Evolutionary conservation across 2,797 vertebrate genomes (phyloP).

Genomic region (Coendou prehensilis): DNA sequence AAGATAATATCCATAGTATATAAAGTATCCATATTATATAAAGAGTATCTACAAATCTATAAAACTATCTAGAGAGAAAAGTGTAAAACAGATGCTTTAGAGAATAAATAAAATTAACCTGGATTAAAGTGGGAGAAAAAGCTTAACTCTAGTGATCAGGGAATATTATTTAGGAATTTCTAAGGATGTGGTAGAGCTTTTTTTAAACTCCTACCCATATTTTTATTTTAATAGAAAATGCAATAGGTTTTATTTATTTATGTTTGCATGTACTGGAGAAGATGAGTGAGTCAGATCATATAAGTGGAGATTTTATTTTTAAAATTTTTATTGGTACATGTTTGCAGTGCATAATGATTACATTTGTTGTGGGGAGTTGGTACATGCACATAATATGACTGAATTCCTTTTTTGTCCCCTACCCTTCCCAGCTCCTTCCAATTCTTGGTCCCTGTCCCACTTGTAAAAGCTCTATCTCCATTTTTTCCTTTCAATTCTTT

Average conservation of each 20-base stretch:
- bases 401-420: background rate
- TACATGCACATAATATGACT: background rate
- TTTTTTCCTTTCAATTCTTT: background rate
- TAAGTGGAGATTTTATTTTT: background rate
- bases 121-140: background rate
- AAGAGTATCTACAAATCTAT: constrained; percentile 24
- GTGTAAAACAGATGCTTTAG: constrained; percentile 33
- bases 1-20: background rate
- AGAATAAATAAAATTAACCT: constrained; percentile 43
- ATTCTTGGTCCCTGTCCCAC: background rate
- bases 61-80: constrained; percentile 28
- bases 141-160: constrained; percentile 34
- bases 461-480: background rate
- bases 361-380: background rate
- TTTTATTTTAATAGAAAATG: background rate
- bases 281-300: background rate
- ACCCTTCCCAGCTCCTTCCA: background rate
- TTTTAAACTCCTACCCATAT: background rate
- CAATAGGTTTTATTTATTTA: background rate
- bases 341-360: background rate
- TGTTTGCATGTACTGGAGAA: background rate
- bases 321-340: background rate
- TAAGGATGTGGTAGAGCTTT: background rate
- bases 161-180: constrained; percentile 62
- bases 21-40: background rate